phyloP scores from a whole-genome alignment of 1,140 invertebrate species.

The Drosophila novamexicana region DNA sequence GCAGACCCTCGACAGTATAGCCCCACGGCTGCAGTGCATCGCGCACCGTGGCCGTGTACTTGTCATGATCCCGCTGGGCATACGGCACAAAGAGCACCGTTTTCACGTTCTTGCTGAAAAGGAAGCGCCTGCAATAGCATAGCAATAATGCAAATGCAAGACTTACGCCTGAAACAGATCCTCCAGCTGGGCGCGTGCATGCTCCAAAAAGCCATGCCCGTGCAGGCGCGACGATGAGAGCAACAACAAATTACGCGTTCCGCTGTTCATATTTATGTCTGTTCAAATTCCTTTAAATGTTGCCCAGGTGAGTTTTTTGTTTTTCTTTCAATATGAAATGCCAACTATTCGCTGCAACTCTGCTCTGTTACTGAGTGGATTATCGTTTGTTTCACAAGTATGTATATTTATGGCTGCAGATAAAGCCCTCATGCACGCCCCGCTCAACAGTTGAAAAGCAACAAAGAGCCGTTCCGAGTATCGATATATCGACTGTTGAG shows the following conservation, averaged over 20 bases:
- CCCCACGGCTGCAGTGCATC: conserved; percentile 88
- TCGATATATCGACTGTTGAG: too few relatives aligned
- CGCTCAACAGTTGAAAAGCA: too few relatives aligned
- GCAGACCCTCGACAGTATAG: conserved; percentile 88
- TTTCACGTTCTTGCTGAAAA: conserved; percentile 87
- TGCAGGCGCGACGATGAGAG: conserved; percentile 89
- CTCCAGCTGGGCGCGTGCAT: conserved; percentile 88
- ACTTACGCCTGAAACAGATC: conserved; percentile 87
- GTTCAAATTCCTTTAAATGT: neutral
- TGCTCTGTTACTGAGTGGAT: too few relatives aligned
- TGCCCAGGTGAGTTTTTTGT: too few relatives aligned
- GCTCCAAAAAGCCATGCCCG: conserved; percentile 88
- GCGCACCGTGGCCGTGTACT: conserved; percentile 88
- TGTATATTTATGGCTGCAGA: too few relatives aligned
- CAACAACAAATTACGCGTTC: conserved; percentile 86
- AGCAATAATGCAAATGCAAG: too few relatives aligned
- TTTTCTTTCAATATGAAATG: too few relatives aligned
- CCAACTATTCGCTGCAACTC: too few relatives aligned
- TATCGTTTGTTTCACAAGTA: too few relatives aligned
- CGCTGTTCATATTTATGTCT: conserved; percentile 6
- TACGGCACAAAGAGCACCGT: conserved; percentile 92
- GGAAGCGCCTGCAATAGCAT: neutral
- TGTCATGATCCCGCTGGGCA: conserved; percentile 88
- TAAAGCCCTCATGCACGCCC: too few relatives aligned
- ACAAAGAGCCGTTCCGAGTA: too few relatives aligned